These are phyloP conservation scores for Conger conger DNA, from an alignment of 2,113 vertebrate species.

Conservation along the genomic window DNA sequence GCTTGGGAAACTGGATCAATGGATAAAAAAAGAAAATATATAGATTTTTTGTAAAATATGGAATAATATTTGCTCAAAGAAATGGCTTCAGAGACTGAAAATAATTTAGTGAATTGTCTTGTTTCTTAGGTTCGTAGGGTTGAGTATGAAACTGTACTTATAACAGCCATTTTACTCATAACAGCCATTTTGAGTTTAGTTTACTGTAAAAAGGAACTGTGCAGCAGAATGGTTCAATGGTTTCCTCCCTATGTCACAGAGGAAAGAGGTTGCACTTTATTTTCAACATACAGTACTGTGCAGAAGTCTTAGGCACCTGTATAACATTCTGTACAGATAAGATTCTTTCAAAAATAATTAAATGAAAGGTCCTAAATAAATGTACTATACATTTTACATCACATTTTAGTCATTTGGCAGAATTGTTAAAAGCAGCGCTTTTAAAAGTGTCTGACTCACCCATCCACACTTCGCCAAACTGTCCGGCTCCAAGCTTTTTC, in stretches of 20 bases:
- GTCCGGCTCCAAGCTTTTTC: slow-evolving; percentile 91
- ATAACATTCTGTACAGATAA: too few relatives aligned
- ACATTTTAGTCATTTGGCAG: neutral
- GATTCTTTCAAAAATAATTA: too few relatives aligned
- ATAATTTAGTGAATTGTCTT: neutral
- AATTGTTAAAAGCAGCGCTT: too few relatives aligned
- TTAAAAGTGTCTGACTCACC: slow-evolving; percentile 73
- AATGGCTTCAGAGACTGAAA: neutral
- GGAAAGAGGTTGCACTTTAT: neutral
- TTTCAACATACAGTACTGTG: too few relatives aligned
- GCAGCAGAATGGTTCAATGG: neutral
- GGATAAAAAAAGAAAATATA: neutral
- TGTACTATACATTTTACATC: neutral
- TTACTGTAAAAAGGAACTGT: neutral
- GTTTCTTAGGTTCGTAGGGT: neutral
- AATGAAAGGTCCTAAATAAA: too few relatives aligned
- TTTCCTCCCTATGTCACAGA: neutral
- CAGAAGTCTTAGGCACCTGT: too few relatives aligned
- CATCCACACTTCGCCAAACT: slow-evolving; percentile 99
- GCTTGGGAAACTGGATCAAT: neutral
- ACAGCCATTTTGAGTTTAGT: neutral
- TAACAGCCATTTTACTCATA: neutral
- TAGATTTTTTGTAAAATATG: neutral
- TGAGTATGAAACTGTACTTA: neutral
- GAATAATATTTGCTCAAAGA: neutral